phyloP scores from a whole-genome alignment of 2,888 invertebrate genomes.

The Sisyra nigra region DNA sequence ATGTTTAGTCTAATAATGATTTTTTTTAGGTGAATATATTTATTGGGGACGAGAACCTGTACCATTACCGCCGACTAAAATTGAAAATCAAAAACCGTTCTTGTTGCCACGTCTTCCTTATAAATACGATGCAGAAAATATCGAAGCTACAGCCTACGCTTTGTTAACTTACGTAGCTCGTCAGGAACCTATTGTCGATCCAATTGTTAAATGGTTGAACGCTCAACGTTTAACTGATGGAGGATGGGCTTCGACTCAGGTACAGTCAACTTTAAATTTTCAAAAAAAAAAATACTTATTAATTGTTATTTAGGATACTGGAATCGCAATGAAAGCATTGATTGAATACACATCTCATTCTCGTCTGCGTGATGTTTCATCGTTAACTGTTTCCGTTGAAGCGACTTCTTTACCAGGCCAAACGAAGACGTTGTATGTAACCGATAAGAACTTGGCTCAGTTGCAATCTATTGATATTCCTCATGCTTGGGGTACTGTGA shows the following conservation, averaged over 20 bases:
- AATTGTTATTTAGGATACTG: slow-evolving; percentile 48
- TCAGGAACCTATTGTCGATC: slow-evolving; percentile 65
- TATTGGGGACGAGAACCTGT: slow-evolving; percentile 75
- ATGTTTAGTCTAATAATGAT: slow-evolving; percentile 1
- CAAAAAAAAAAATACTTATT: not conserved
- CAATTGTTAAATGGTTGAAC: slow-evolving; percentile 83
- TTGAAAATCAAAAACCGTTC: slow-evolving; percentile 86
- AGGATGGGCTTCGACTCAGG: slow-evolving; percentile 78
- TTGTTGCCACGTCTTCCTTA: slow-evolving; percentile 75
- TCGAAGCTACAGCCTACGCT: slow-evolving; percentile 87
- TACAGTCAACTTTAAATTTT: slow-evolving; percentile 12
- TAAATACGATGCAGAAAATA: slow-evolving; percentile 77
- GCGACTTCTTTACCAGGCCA: slow-evolving; percentile 63
- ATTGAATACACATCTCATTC: slow-evolving; percentile 79
- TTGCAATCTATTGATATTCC: slow-evolving; percentile 74
- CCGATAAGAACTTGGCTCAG: slow-evolving; percentile 59
- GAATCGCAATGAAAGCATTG: slow-evolving; percentile 73
- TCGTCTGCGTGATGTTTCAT: slow-evolving; percentile 69
- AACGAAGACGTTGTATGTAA: slow-evolving; percentile 48
- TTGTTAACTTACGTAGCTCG: slow-evolving; percentile 75
- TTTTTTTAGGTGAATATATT: slow-evolving; percentile 47
- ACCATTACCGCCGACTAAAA: slow-evolving; percentile 67
- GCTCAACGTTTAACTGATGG: slow-evolving; percentile 72
- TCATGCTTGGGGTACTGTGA: slow-evolving; percentile 86
- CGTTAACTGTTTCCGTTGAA: slow-evolving; percentile 62